phyloP scores from a whole-genome alignment of 2,888 invertebrate species.

The Ceraclea dissimilis region DNA sequence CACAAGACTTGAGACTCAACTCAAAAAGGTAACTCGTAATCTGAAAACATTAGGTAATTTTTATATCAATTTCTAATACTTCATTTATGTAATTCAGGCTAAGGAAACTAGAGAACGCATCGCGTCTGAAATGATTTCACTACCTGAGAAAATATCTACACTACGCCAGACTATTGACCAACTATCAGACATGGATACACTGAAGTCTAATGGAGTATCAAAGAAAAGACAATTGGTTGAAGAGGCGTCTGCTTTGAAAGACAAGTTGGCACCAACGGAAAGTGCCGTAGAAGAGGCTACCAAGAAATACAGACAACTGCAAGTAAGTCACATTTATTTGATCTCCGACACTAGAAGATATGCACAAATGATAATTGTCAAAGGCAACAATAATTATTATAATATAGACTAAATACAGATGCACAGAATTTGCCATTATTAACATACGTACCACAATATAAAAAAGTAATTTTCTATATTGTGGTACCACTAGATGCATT shows the following conservation, averaged over 20 bases:
- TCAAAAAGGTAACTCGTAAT: conserved; percentile 51
- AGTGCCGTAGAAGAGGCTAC: conserved; percentile 45
- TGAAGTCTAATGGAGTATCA: conserved; percentile 48
- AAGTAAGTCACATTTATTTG: conserved; percentile 36
- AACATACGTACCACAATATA: no score
- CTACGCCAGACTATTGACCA: conserved; percentile 57
- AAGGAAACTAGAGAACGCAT: conserved; percentile 44
- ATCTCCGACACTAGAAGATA: no score
- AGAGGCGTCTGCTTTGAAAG: conserved; percentile 44
- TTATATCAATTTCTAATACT: not conserved
- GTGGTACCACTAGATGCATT: no score
- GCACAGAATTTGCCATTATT: no score
- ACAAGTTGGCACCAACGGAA: conserved; percentile 42
- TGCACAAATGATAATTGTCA: no score
- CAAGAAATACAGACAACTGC: conserved; percentile 47
- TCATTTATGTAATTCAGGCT: conserved; percentile 32
- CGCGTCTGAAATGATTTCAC: conserved; percentile 52
- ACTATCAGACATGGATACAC: conserved; percentile 53
- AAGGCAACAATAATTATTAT: no score
- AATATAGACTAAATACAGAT: no score
- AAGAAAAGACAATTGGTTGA: conserved; percentile 47
- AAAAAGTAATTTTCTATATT: no score
- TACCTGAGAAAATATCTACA: conserved; percentile 59
- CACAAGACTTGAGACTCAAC: conserved; percentile 53
- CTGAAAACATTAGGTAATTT: not conserved